A percentile compares a stretch with the other conserved stretches of the same genome.
Conservation (phyloP, 37 sponge, comb jelly and placozoan genomes). For the Geodia barretti region DNA sequence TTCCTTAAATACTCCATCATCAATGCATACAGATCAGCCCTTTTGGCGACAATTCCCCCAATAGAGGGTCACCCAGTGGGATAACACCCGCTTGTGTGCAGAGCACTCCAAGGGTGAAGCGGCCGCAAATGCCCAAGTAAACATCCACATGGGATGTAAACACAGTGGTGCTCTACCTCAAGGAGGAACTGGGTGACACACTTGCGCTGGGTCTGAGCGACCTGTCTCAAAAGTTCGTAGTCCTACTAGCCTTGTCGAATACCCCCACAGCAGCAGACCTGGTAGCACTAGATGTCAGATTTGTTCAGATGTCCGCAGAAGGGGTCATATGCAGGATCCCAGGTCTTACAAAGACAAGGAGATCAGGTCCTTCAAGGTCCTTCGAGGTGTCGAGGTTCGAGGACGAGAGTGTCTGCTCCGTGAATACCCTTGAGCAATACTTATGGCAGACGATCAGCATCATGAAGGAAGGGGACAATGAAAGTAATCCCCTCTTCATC, state of each 20-base stretch:
- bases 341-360: conserved; percentile 9
- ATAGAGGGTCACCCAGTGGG: conserved; percentile 36
- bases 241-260: conserved; percentile 15
- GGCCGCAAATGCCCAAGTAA: conserved; percentile 8
- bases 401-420: not conserved
- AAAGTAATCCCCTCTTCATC: conserved; percentile 1
- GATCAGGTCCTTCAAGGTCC: conserved; percentile 3
- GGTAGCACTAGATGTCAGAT: not conserved
- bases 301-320: not conserved
- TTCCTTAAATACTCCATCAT: not conserved
- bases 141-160: conserved; percentile 18
- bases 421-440: not conserved
- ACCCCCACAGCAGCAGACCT: conserved; percentile 22
- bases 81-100: not conserved
- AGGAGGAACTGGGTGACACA: not conserved
- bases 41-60: conserved; percentile 10
- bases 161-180: conserved; percentile 13
- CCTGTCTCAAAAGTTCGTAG: conserved; percentile 6
- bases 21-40: conserved; percentile 20
- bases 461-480: not conserved
- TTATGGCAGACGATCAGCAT: not conserved
- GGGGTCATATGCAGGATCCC: not conserved
- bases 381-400: not conserved
- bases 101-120: not conserved
- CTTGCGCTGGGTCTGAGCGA: not conserved